Conservation (phyloP, 2,888 invertebrate genomes). For the Xanthia icteritia region DNA sequence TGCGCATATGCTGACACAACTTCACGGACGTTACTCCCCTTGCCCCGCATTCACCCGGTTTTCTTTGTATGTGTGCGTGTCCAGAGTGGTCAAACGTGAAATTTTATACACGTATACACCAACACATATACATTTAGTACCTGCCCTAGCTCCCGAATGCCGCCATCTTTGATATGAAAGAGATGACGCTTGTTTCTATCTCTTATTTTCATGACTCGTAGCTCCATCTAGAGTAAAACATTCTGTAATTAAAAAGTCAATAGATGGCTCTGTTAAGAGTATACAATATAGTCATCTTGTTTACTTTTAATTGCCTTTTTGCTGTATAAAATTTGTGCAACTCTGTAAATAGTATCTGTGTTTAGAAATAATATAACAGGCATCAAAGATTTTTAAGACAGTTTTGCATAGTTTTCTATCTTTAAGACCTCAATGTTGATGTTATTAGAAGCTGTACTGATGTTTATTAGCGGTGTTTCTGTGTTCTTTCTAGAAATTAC, state of each 20-base stretch:
- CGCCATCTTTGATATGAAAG: slow-evolving; percentile 88
- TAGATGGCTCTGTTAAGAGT: slow-evolving; percentile 61
- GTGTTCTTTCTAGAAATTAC: slow-evolving; percentile 57
- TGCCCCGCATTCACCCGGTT: slow-evolving; percentile 88
- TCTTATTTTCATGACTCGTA: slow-evolving; percentile 68
- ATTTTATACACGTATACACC: slow-evolving; percentile 86
- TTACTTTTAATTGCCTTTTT: slow-evolving; percentile 29
- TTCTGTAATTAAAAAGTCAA: background rate
- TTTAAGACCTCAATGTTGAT: background rate
- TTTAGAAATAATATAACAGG: background rate
- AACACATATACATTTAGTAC: slow-evolving; percentile 85
- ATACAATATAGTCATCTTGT: slow-evolving; percentile 31
- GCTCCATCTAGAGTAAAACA: slow-evolving; percentile 75
- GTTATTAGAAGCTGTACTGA: slow-evolving; percentile 32
- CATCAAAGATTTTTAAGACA: background rate
- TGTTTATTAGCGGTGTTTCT: slow-evolving; percentile 25
- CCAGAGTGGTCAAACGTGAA: slow-evolving; percentile 90
- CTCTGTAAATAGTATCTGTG: background rate
- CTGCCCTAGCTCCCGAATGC: slow-evolving; percentile 88
- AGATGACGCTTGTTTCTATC: slow-evolving; percentile 76
- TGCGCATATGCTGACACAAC: slow-evolving; percentile 95
- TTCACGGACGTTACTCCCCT: slow-evolving; percentile 90
- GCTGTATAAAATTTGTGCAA: background rate
- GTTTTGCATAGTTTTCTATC: background rate
- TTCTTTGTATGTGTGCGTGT: slow-evolving; percentile 81